A percentile compares a stretch with the other conserved stretches of the same genome.
These are phyloP conservation scores for Andrena minutula DNA, from an alignment of 2,888 invertebrate genomes.

Conservation along the genomic window DNA sequence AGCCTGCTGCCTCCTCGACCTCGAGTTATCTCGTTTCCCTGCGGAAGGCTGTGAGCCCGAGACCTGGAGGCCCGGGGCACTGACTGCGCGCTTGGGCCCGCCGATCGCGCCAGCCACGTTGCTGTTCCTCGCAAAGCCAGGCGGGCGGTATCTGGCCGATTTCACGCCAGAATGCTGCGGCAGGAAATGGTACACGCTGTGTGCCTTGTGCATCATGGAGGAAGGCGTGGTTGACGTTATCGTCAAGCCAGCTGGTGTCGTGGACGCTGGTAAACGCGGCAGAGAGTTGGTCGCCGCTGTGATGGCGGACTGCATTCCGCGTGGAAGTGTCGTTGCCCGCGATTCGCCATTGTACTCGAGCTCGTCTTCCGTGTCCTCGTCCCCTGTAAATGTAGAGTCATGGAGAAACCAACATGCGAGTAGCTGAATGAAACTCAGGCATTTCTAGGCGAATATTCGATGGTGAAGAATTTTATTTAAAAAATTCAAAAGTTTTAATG, in stretches of 20 bases:
- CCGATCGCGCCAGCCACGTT: slow-evolving; percentile 72
- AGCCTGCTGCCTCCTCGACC: slow-evolving; percentile 87
- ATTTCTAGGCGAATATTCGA: not conserved
- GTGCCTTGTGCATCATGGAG: slow-evolving; percentile 87
- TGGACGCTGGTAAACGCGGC: slow-evolving; percentile 90
- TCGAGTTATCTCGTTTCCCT: slow-evolving; percentile 85
- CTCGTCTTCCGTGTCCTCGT: slow-evolving; percentile 84
- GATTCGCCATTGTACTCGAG: slow-evolving; percentile 83
- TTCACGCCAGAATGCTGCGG: slow-evolving; percentile 89
- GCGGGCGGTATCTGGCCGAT: slow-evolving; percentile 94
- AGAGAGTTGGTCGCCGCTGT: slow-evolving; percentile 90
- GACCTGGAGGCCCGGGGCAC: slow-evolving; percentile 91
- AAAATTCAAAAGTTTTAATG: too few species aligned
- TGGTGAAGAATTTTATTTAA: too few species aligned
- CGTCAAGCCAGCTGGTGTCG: slow-evolving; percentile 70
- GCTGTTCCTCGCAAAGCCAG: slow-evolving; percentile 89
- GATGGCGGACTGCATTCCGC: slow-evolving; percentile 87
- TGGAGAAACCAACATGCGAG: slow-evolving; percentile 56
- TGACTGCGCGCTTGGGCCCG: slow-evolving; percentile 91
- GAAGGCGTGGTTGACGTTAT: slow-evolving; percentile 73
- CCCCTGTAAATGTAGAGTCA: slow-evolving; percentile 86
- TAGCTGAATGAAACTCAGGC: not conserved
- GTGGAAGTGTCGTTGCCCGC: slow-evolving; percentile 88
- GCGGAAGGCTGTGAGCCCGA: slow-evolving; percentile 81
- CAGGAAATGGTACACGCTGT: slow-evolving; percentile 88